Percentiles rank a stretch among this genome's conserved stretches.
phyloP scores from a whole-genome alignment of 1,140 invertebrate genomes.

The Thaumatotibia leucotreta region DNA sequence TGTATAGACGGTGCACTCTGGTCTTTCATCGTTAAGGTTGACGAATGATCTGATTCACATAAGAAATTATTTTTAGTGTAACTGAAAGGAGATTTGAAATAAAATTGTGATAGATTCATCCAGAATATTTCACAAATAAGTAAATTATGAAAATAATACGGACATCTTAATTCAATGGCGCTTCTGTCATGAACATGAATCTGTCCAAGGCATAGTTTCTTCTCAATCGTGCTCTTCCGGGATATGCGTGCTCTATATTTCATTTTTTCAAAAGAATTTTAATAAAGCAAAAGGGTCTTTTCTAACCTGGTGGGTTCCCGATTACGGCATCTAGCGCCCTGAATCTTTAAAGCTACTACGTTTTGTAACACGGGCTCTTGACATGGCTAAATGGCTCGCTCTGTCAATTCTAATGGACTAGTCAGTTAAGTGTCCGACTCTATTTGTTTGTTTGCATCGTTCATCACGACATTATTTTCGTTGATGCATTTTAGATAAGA shows the following conservation, averaged over 20 bases:
- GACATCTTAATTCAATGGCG: no score
- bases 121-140: no score
- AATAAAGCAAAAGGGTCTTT: background rate
- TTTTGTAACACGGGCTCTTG: slow-evolving; percentile 5
- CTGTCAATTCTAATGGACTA: slow-evolving; percentile 7
- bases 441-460: background rate
- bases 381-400: background rate
- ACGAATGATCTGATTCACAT: no score
- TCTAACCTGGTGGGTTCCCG: background rate
- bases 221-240: no score
- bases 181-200: no score
- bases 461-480: slow-evolving; percentile 4
- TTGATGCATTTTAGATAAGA: background rate
- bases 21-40: background rate
- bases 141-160: no score
- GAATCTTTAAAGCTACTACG: background rate
- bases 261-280: background rate
- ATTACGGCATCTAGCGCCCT: background rate
- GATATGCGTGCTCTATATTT: no score
- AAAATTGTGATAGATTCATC: no score
- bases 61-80: no score
- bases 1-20: background rate
- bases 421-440: background rate
- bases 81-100: no score
- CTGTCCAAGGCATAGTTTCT: no score